phyloP scores from a whole-genome alignment of 2,888 invertebrate species.

The Leucoma salicis region DNA sequence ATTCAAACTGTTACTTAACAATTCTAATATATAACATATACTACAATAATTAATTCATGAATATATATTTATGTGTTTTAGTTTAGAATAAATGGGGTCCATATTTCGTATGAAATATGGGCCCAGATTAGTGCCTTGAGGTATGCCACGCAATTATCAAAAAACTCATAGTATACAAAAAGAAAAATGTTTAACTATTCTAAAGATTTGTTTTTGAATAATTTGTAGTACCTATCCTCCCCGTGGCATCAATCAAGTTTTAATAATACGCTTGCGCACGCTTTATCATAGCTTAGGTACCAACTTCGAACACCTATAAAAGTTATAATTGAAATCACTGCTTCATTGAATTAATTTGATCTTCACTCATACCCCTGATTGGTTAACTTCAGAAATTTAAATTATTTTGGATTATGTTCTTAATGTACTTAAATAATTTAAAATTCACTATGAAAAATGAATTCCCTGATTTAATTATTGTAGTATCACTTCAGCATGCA shows the following conservation, averaged over 20 bases:
- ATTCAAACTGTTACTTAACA: constrained; percentile 10
- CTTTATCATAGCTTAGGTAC: constrained; percentile 56
- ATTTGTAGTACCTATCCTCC: too few species aligned
- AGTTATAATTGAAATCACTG: constrained; percentile 19
- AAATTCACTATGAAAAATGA: not conserved
- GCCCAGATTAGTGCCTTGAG: constrained; percentile 17
- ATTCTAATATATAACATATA: constrained; percentile 5
- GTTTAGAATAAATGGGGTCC: constrained; percentile 16
- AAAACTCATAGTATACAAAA: too few species aligned
- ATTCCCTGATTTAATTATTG: constrained; percentile 8
- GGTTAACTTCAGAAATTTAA: too few species aligned
- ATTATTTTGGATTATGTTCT: too few species aligned
- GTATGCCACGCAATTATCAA: constrained; percentile 6
- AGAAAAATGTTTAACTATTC: too few species aligned
- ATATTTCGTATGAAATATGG: constrained; percentile 14
- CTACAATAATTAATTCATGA: not conserved
- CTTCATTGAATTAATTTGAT: constrained; percentile 19
- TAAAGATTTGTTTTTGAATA: too few species aligned
- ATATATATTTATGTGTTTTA: constrained; percentile 14
- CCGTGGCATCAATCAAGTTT: constrained; percentile 18
- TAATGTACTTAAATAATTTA: not conserved
- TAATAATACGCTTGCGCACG: constrained; percentile 54
- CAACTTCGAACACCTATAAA: constrained; percentile 20
- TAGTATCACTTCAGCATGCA: constrained; percentile 33
- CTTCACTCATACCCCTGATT: constrained; percentile 34